phyloP scores from a whole-genome alignment of 1,140 invertebrate species.

The Tetranychus urticae region DNA sequence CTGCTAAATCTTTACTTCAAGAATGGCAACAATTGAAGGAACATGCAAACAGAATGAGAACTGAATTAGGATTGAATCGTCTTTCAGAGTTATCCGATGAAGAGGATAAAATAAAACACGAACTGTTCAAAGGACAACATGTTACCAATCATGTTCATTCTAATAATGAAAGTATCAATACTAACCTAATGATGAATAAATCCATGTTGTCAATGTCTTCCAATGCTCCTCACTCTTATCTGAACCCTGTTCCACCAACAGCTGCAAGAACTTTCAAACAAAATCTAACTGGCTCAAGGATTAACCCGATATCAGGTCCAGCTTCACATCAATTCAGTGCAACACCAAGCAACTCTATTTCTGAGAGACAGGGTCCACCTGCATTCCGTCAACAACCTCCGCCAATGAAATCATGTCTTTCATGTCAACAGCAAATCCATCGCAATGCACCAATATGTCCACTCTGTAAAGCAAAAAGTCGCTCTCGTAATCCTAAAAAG shows the following conservation, averaged over 20 bases:
- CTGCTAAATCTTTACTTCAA: slow-evolving; percentile 67
- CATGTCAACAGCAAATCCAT: slow-evolving; percentile 97
- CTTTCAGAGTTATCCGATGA: slow-evolving; percentile 73
- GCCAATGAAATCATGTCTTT: slow-evolving; percentile 95
- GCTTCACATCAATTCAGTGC: background rate
- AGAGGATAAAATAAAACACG: slow-evolving; percentile 60
- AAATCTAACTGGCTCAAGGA: too few relatives aligned
- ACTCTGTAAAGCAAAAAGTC: slow-evolving; percentile 90
- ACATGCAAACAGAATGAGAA: slow-evolving; percentile 64
- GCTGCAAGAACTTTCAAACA: background rate
- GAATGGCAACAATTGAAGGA: slow-evolving; percentile 76
- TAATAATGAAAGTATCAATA: too few relatives aligned
- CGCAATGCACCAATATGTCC: slow-evolving; percentile 97
- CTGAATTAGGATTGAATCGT: slow-evolving; percentile 60
- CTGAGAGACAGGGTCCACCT: slow-evolving; percentile 1
- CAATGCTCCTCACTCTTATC: too few relatives aligned
- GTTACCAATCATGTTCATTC: background rate
- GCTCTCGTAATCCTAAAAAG: slow-evolving; percentile 79
- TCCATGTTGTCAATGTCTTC: background rate
- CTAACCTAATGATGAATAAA: background rate
- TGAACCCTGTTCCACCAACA: too few relatives aligned
- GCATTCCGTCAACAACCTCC: slow-evolving; percentile 75
- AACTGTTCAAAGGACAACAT: slow-evolving; percentile 27
- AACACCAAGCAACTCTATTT: background rate
- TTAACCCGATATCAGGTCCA: too few relatives aligned